phyloP scores from a whole-genome alignment of 64 coral and sea anemone genomes.

The Porites australiensis region DNA sequence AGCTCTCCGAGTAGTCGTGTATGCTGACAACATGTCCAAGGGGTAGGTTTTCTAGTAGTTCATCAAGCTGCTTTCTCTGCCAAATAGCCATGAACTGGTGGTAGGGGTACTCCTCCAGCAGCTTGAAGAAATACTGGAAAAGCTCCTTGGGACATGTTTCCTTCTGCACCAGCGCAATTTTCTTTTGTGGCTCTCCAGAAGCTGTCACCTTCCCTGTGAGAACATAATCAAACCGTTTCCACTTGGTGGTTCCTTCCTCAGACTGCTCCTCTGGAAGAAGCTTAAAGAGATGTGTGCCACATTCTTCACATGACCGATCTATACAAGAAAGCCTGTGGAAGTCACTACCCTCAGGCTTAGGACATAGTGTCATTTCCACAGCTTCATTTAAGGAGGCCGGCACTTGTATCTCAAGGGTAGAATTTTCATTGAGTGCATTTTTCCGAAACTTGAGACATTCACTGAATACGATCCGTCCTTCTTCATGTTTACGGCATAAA shows the following conservation, averaged over 20 bases:
- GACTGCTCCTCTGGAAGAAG: conserved; percentile 6
- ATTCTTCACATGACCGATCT: conserved; percentile 20
- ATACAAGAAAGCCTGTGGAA: conserved; percentile 32
- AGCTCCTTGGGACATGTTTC: background rate
- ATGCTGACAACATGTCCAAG: background rate
- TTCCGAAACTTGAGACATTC: conserved; percentile 18
- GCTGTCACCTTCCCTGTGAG: background rate
- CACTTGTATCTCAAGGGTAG: background rate
- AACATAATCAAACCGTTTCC: conserved; percentile 18
- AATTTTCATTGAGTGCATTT: background rate
- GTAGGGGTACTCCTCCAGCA: conserved; percentile 19
- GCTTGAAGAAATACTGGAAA: conserved; percentile 11
- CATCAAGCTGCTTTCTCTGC: conserved; percentile 30
- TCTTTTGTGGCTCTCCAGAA: conserved; percentile 32
- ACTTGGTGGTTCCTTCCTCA: background rate
- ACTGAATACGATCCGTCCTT: conserved; percentile 8
- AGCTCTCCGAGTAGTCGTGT: conserved; percentile 46
- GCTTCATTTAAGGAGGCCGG: background rate
- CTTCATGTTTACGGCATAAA: conserved; percentile 33
- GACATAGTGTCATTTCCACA: background rate
- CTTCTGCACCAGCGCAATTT: conserved; percentile 10
- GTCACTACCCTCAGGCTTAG: conserved; percentile 18
- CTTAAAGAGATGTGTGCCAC: background rate
- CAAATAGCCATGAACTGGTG: conserved; percentile 28
- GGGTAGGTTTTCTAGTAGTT: conserved; percentile 21